phyloP scores from a whole-genome alignment of 2,113 vertebrate species.

The Siniperca knerii region DNA sequence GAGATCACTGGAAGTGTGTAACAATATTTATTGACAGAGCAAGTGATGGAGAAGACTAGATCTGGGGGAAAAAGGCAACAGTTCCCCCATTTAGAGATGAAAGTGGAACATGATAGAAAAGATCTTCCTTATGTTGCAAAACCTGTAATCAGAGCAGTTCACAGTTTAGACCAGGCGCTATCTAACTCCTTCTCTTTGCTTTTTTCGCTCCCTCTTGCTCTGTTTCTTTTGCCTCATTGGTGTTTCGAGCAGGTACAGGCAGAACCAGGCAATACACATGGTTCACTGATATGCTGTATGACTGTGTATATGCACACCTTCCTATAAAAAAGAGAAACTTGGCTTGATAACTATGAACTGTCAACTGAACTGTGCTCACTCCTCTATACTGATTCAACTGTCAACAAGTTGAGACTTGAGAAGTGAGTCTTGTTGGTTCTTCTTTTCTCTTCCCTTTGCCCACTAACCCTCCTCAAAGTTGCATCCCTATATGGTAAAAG shows the following conservation, averaged over 20 bases:
- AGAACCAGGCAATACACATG: conserved; percentile 27
- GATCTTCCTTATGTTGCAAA: not conserved
- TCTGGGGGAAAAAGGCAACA: no score
- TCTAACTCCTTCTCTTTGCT: not conserved
- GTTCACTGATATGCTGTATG: not conserved
- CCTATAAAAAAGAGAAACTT: conserved; percentile 32
- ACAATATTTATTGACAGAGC: not conserved
- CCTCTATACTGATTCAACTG: conserved; percentile 37
- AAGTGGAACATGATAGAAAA: not conserved
- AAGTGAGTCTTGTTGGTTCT: conserved; percentile 54
- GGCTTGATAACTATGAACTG: conserved; percentile 9
- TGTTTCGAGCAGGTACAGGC: conserved; percentile 62
- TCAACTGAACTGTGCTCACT: conserved; percentile 7
- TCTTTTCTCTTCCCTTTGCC: conserved; percentile 68
- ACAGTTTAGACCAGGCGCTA: not conserved
- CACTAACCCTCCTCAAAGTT: conserved; percentile 43
- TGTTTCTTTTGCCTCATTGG: not conserved
- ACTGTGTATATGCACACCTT: conserved; percentile 13
- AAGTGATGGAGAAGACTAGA: not conserved
- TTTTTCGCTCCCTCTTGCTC: not conserved
- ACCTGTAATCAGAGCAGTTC: not conserved
- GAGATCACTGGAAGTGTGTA: not conserved
- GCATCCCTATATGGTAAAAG: conserved; percentile 82
- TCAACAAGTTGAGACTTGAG: conserved; percentile 76
- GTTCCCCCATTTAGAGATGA: not conserved